phyloP scores from a whole-genome alignment of 1,140 invertebrate species.

The Drosophila tani region DNA sequence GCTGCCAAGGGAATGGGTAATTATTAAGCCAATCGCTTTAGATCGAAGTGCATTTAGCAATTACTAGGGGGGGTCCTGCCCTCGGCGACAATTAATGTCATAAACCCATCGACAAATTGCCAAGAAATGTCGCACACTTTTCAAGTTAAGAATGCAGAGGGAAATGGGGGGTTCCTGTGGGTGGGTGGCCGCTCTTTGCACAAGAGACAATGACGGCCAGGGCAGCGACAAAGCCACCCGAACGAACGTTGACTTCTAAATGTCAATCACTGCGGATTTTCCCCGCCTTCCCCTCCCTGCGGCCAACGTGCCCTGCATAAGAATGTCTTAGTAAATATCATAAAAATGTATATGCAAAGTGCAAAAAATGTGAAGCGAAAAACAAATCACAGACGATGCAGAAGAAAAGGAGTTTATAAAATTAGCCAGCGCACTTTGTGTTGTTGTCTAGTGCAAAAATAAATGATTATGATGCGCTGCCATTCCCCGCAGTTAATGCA shows the following conservation, averaged over 20 bases:
- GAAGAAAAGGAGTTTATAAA: constrained; percentile 74
- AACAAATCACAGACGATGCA: constrained; percentile 62
- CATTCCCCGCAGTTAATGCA: constrained; percentile 43
- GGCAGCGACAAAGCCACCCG: constrained; percentile 47
- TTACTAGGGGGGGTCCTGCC: constrained; percentile 14
- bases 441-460: constrained; percentile 71
- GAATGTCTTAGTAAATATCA: constrained; percentile 74
- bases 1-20: background rate
- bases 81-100: constrained; percentile 60
- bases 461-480: constrained; percentile 78
- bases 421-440: constrained; percentile 65
- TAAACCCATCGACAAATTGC: constrained; percentile 57
- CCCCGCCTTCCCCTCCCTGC: background rate
- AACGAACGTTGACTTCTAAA: constrained; percentile 78
- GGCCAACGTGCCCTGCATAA: constrained; percentile 65
- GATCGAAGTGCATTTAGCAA: constrained; percentile 16
- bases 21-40: constrained; percentile 15
- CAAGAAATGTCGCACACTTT: constrained; percentile 60
- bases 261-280: constrained; percentile 67
- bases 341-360: constrained; percentile 70
- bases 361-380: constrained; percentile 54
- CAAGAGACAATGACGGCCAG: constrained; percentile 59
- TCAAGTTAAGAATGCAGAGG: background rate
- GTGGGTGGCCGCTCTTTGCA: constrained; percentile 17
- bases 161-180: background rate